Evolutionary conservation across 1,140 invertebrate genomes (phyloP).

Genomic region (Venturia canescens): DNA sequence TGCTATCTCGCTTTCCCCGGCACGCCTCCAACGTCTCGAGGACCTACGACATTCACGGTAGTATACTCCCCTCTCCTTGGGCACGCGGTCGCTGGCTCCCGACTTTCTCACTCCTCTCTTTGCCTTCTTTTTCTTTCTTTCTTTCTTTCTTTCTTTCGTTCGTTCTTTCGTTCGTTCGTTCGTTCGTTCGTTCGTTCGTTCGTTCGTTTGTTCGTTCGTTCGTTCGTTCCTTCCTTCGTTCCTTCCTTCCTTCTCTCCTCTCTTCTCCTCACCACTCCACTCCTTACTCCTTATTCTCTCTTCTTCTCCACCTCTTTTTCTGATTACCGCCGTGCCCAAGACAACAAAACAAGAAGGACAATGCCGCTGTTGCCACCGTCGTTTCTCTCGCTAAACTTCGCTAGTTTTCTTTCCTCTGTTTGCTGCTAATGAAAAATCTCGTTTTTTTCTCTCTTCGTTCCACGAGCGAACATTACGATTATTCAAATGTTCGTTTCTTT

Average conservation of each 20-base stretch:
- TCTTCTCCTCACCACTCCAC: no score
- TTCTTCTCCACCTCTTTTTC: constrained; percentile 47
- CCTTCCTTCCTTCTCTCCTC: no score
- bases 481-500: background rate
- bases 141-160: background rate
- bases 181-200: background rate
- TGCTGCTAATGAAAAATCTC: constrained; percentile 47
- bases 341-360: constrained; percentile 60
- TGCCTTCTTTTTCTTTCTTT: constrained; percentile 12
- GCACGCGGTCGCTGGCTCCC: constrained; percentile 33
- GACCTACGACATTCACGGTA: constrained; percentile 7
- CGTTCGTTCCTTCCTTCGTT: background rate
- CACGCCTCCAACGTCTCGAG: background rate
- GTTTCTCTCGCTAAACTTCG: constrained; percentile 18
- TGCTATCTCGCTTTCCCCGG: no score
- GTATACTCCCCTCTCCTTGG: constrained; percentile 21
- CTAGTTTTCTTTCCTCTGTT: constrained; percentile 15
- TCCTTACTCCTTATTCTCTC: constrained; percentile 47
- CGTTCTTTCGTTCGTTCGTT: background rate
- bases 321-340: constrained; percentile 53
- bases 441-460: background rate
- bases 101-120: constrained; percentile 6
- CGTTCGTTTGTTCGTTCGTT: background rate
- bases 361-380: constrained; percentile 52
- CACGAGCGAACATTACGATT: background rate